Conservation (phyloP, 2,113 vertebrate species). For the Rattus rattus region DNA sequence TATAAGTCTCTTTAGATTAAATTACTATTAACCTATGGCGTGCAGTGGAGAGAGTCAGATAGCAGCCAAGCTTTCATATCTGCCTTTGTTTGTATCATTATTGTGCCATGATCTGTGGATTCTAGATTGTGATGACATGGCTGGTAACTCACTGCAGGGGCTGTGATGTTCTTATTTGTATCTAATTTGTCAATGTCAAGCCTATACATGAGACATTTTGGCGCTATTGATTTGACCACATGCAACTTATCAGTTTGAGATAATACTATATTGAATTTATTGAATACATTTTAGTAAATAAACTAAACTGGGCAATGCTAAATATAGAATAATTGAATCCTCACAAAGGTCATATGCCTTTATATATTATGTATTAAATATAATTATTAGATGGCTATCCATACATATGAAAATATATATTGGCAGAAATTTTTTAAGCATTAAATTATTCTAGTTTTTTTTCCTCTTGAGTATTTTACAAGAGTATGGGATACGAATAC, state of each 20-base stretch:
- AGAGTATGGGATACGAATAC: not conserved
- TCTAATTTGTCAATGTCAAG: not conserved
- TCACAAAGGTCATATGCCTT: not conserved
- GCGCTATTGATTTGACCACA: not conserved
- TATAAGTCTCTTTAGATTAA: not conserved
- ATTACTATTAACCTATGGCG: not conserved
- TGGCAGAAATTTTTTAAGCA: not conserved
- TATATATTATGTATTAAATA: not conserved
- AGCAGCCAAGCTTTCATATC: not conserved
- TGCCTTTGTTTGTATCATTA: not conserved
- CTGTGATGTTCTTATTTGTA: not conserved
- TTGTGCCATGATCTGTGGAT: not conserved
- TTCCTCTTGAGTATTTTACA: not conserved
- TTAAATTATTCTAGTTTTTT: not conserved
- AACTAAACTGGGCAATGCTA: not conserved
- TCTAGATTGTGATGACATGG: not conserved
- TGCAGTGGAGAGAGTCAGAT: not conserved
- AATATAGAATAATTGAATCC: constrained; percentile 1
- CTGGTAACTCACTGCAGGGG: not conserved
- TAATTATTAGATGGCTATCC: not conserved
- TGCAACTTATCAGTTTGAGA: not conserved
- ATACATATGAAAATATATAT: not conserved
- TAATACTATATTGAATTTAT: not conserved
- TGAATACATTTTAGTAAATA: not conserved
- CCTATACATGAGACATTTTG: not conserved